Percentiles rank a stretch among this genome's conserved stretches.
These are phyloP conservation scores for Heterohyrax brucei DNA, from an alignment of 2,797 vertebrate genomes.

Conservation along the genomic window DNA sequence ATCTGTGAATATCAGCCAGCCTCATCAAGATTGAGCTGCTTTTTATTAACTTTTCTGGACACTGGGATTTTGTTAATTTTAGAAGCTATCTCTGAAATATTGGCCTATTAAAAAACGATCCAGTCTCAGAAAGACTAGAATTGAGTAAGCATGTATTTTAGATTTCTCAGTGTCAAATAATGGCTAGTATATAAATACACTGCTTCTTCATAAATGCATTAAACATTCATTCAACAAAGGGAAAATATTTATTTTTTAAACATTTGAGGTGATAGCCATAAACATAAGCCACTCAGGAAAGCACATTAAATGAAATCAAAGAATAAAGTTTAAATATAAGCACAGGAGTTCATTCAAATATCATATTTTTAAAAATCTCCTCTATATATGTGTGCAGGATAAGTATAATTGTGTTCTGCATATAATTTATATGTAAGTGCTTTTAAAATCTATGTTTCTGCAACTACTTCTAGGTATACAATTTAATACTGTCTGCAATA, in stretches of 20 bases:
- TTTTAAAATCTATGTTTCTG: conserved; percentile 7
- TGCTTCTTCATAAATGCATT: neutral
- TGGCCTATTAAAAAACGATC: conserved; percentile 77
- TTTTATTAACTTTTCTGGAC: conserved; percentile 85
- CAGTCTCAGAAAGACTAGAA: conserved; percentile 56
- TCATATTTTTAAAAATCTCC: neutral
- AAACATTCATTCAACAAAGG: neutral
- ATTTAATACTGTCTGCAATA: neutral
- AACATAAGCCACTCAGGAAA: neutral
- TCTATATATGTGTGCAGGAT: neutral
- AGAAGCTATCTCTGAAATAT: conserved; percentile 78
- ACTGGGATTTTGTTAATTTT: conserved; percentile 82
- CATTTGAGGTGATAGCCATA: neutral
- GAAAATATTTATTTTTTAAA: conserved; percentile 1
- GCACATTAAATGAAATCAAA: conserved; percentile 27
- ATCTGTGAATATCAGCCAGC: conserved; percentile 82
- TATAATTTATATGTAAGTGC: neutral
- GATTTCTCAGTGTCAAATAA: conserved; percentile 14
- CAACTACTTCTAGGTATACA: neutral
- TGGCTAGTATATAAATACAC: neutral
- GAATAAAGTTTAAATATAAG: neutral
- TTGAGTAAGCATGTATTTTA: conserved; percentile 65
- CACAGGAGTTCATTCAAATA: neutral
- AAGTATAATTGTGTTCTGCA: neutral
- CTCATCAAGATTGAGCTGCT: conserved; percentile 77